phyloP scores from a whole-genome alignment of 2,797 vertebrate species.

The Falco rusticolus region DNA sequence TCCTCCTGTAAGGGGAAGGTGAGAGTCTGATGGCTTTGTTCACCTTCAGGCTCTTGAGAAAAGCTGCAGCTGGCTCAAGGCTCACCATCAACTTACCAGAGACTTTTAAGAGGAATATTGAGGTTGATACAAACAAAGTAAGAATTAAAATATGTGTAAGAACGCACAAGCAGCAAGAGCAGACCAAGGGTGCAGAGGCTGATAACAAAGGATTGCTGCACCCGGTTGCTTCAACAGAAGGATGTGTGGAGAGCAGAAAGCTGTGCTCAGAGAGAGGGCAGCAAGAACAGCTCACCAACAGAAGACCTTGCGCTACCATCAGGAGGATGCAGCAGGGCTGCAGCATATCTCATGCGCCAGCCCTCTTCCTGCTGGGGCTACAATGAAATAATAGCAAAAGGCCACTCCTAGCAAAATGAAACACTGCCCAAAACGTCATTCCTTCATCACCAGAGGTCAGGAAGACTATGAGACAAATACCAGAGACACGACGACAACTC shows the following conservation, averaged over 20 bases:
- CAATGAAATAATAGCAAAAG: not conserved
- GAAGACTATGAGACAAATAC: not conserved
- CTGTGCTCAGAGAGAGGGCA: rapidly evolving
- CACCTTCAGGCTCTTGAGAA: not conserved
- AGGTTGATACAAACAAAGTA: rapidly evolving
- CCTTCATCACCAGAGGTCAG: rapidly evolving
- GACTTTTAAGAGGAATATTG: not conserved
- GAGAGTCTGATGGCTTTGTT: not conserved
- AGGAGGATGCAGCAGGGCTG: not conserved
- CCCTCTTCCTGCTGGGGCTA: not conserved
- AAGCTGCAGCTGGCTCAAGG: not conserved
- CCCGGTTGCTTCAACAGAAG: too few relatives aligned
- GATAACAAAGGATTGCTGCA: not conserved
- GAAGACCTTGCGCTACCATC: not conserved
- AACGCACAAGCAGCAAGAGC: not conserved
- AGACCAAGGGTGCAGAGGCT: not conserved
- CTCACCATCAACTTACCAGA: not conserved
- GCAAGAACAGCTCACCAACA: not conserved
- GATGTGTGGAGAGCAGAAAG: rapidly evolving
- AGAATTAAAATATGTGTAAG: not conserved
- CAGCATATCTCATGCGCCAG: rapidly evolving
- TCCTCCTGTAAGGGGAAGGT: not conserved
- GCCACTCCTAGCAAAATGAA: not conserved
- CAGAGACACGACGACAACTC: rapidly evolving
- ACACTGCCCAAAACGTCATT: not conserved